Conservation (phyloP, 2,797 vertebrate genomes). For the Distichodus sexfasciatus region DNA sequence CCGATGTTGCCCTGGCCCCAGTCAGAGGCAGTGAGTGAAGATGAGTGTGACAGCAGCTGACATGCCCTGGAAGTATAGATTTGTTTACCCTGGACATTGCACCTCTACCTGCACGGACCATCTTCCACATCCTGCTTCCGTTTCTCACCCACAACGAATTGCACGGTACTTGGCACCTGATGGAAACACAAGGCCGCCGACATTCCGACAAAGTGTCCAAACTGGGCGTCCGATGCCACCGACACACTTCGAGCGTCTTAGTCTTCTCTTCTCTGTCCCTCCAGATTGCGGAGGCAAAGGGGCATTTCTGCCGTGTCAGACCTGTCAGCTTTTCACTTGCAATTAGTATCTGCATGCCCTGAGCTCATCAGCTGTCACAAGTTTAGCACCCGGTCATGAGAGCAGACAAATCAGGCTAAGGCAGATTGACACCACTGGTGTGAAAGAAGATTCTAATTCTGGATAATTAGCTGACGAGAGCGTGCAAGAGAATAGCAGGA, state of each 20-base stretch:
- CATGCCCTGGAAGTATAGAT: slow-evolving; percentile 66
- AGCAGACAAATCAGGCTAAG: slow-evolving; percentile 77
- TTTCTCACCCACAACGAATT: too few relatives aligned
- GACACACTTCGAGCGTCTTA: not conserved
- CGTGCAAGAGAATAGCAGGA: slow-evolving; percentile 58
- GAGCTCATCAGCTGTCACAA: slow-evolving; percentile 76
- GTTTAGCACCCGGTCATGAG: slow-evolving; percentile 79
- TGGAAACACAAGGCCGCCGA: not conserved
- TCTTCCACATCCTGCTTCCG: slow-evolving; percentile 38
- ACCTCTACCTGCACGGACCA: slow-evolving; percentile 62
- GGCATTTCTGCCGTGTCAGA: slow-evolving; percentile 61
- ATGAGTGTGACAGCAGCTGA: slow-evolving; percentile 64
- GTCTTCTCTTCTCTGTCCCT: slow-evolving; percentile 1
- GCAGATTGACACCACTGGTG: slow-evolving; percentile 77
- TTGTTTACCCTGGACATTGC: slow-evolving; percentile 65
- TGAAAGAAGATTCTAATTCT: slow-evolving; percentile 83
- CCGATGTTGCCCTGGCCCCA: slow-evolving; percentile 56
- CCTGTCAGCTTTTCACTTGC: slow-evolving; percentile 92
- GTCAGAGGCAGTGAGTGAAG: slow-evolving; percentile 58
- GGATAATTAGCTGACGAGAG: slow-evolving; percentile 82
- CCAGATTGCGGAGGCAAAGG: slow-evolving; percentile 52
- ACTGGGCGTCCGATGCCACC: slow-evolving; percentile 4
- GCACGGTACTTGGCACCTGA: not conserved
- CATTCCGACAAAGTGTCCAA: not conserved
- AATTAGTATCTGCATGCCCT: slow-evolving; percentile 83